Evolutionary conservation across 2,113 vertebrate genomes (phyloP), one percentile per base, ranked within the genome.

Genomic region (Crotophaga sulcirostris): DNA sequence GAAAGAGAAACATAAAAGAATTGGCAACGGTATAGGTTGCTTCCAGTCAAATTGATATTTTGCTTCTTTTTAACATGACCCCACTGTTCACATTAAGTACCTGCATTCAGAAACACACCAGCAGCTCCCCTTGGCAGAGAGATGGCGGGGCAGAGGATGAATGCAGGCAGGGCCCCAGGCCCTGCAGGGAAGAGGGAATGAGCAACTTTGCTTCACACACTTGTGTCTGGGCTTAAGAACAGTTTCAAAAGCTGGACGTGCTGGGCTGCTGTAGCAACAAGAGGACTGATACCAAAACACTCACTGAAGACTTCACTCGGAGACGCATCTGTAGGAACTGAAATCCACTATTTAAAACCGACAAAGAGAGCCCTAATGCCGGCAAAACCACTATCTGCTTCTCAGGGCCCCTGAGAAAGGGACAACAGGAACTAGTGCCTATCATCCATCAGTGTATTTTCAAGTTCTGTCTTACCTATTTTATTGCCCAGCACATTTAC

Each of bases 261-360:
- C 94, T 83, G 87, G 58, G 91, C 93, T 89, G 91, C 86, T 93
- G 87, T 52, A 90, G 81, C 73, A 84, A 94, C 87, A 90, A 60
- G 44, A 36, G 68, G 42, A 86, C 45, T 15, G 68, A 77, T 49
- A 90, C 44, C 79, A 59, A 93, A 96, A 96, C 85, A 92, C 21
- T 16, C 13, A 68, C 80, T 45, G 51, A 90, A 76, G 75, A 40
- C 49, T 90, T 40, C 34, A 19, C 63, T 79, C 4, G 0, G 51
- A 63, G 47, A 69, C 2, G 2, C 55, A 51, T 66, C 67, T 47
- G 45, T 23, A 69, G 49, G 55, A 80, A 45, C n/a, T 33, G 55
- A 93, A 63, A 76, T 33, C 33, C 56, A 3, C 59, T 47, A 25
- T 9, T 82, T 18, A 83, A 73, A 95, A 66, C 20, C 11, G 40